phyloP scores from a whole-genome alignment of 1,140 invertebrate genomes.

The Eueides isabella region DNA sequence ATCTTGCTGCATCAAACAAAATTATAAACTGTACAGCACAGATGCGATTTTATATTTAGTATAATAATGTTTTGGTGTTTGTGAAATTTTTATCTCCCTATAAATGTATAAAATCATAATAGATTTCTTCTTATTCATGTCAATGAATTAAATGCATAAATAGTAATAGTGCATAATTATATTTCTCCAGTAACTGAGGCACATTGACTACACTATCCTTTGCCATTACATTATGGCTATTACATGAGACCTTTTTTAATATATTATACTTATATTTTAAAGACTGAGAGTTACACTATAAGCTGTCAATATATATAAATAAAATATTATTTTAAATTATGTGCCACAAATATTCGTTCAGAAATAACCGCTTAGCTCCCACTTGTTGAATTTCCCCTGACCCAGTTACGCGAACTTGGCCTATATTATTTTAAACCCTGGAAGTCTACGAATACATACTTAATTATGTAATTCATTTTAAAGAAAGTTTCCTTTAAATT shows the following conservation, averaged over 20 bases:
- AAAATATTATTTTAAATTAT: constrained; percentile 20
- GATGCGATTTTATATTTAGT: not conserved
- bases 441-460: constrained; percentile 13
- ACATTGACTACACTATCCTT: too few species aligned
- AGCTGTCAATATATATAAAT: constrained; percentile 28
- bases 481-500: not conserved
- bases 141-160: too few species aligned
- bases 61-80: not conserved
- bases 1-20: not conserved
- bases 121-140: too few species aligned
- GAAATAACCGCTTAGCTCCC: constrained; percentile 50
- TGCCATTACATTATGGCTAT: too few species aligned
- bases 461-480: not conserved
- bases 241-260: too few species aligned
- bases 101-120: not conserved
- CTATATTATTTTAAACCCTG: constrained; percentile 56
- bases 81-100: not conserved
- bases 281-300: not conserved
- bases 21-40: not conserved
- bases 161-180: too few species aligned
- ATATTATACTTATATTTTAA: not conserved
- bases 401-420: constrained; percentile 72
- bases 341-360: constrained; percentile 54
- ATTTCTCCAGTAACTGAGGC: too few species aligned
- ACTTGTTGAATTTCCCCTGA: constrained; percentile 65